Percentiles rank a stretch among this genome's conserved stretches.
Conservation (phyloP, 2,797 vertebrate genomes). For the Sandelia bainsii region DNA sequence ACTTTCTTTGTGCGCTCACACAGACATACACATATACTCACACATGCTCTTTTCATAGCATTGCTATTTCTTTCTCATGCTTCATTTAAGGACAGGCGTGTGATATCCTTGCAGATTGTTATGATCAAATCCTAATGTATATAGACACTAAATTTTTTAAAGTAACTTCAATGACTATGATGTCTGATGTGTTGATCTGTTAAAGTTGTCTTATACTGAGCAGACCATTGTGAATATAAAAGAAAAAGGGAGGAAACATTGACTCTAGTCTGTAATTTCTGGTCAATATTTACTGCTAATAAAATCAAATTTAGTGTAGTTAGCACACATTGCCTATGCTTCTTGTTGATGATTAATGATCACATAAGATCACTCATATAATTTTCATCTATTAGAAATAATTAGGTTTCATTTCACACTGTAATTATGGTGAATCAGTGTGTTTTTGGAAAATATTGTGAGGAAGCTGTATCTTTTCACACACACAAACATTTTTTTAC, state of each 20-base stretch:
- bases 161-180: not conserved
- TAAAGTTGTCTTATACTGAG: constrained; percentile 22
- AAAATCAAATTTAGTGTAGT: constrained; percentile 31
- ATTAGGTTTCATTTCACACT: constrained; percentile 1
- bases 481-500: not conserved
- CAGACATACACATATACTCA: constrained; percentile 12
- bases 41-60: constrained; percentile 33
- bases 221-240: constrained; percentile 17
- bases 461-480: constrained; percentile 1
- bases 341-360: constrained; percentile 20
- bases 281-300: constrained; percentile 30
- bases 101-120: not conserved
- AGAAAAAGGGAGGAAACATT: constrained; percentile 1
- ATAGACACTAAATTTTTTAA: not conserved
- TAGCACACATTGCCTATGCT: constrained; percentile 1
- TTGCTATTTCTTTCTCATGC: constrained; percentile 15
- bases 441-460: constrained; percentile 16
- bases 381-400: constrained; percentile 30
- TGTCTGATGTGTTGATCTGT: constrained; percentile 40
- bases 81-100: constrained; percentile 9
- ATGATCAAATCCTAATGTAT: not conserved
- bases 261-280: not conserved
- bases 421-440: constrained; percentile 14
- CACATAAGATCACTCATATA: constrained; percentile 8
- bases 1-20: constrained; percentile 9